A percentile compares a stretch with the other conserved stretches of the same genome.
These are phyloP conservation scores for Agrotis puta DNA, from an alignment of 2,888 invertebrate species.

Conservation along the genomic window DNA sequence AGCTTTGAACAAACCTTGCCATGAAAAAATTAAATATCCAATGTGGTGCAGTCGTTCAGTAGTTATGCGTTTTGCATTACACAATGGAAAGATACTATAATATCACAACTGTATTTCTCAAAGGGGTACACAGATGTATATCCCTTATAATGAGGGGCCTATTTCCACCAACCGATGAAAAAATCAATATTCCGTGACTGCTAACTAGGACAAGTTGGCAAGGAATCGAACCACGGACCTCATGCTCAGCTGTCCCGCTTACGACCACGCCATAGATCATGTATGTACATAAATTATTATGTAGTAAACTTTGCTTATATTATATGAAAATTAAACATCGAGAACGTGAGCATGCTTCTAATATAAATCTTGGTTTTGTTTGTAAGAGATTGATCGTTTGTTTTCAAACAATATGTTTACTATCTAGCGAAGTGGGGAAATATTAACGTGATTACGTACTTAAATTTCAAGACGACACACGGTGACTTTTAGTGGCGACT, in stretches of 20 bases:
- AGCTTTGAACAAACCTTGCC: too few relatives aligned
- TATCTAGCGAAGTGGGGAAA: background rate
- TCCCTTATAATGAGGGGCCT: too few relatives aligned
- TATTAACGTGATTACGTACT: background rate
- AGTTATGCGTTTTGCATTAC: too few relatives aligned
- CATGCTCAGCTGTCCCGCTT: too few relatives aligned
- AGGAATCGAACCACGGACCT: background rate
- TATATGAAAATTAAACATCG: slow-evolving; percentile 37
- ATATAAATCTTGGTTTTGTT: slow-evolving; percentile 44
- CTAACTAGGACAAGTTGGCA: too few relatives aligned
- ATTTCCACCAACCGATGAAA: background rate
- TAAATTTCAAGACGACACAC: background rate
- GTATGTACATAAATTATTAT: background rate
- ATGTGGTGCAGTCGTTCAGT: too few relatives aligned
- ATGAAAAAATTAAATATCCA: too few relatives aligned
- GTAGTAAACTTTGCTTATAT: slow-evolving; percentile 12
- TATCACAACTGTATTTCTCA: too few relatives aligned
- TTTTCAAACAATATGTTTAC: slow-evolving; percentile 26
- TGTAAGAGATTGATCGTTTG: slow-evolving; percentile 30
- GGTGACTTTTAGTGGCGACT: slow-evolving; percentile 14
- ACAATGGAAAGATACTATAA: too few relatives aligned
- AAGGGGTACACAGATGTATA: too few relatives aligned
- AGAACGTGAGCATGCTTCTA: slow-evolving; percentile 12
- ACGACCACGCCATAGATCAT: background rate
- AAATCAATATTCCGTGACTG: background rate